phyloP scores from a whole-genome alignment of 2,797 vertebrate species.

The Apodemus agrarius region DNA sequence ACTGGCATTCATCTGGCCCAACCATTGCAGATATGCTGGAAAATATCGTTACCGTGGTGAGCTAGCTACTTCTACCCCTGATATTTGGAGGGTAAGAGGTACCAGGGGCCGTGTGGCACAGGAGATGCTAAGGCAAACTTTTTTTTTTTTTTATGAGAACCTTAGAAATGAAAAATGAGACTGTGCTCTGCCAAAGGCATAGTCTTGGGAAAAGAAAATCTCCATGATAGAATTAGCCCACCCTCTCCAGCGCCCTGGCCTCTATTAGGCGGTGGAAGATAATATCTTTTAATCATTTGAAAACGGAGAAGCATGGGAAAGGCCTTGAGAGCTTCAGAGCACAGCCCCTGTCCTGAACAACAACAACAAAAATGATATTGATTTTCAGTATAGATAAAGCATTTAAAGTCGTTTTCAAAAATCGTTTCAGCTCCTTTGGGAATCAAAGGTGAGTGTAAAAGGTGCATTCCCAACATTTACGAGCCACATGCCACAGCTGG shows the following conservation, averaged over 20 bases:
- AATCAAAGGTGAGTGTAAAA: neutral
- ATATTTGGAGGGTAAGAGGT: neutral
- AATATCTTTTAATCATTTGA: conserved; percentile 27
- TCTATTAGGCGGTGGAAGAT: conserved; percentile 18
- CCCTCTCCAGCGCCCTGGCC: neutral
- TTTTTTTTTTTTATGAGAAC: neutral
- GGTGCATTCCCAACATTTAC: neutral
- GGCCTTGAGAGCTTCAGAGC: neutral
- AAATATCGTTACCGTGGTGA: neutral
- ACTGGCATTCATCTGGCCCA: neutral
- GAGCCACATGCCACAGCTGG: neutral
- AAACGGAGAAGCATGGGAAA: conserved; percentile 36
- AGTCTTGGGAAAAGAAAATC: conserved; percentile 29
- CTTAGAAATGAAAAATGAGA: neutral
- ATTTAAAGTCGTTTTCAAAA: conserved; percentile 4
- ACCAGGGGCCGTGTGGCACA: neutral
- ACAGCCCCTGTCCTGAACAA: neutral
- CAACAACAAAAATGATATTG: neutral
- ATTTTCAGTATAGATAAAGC: neutral
- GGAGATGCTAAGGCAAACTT: neutral
- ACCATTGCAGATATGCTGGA: neutral
- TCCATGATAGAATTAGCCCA: neutral
- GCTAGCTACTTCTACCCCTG: neutral
- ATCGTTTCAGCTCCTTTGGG: neutral
- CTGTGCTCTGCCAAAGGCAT: neutral